A percentile compares a stretch with the other conserved stretches of the same genome.
Conservation (phyloP, 2,888 invertebrate genomes). For the Boloria selene region DNA sequence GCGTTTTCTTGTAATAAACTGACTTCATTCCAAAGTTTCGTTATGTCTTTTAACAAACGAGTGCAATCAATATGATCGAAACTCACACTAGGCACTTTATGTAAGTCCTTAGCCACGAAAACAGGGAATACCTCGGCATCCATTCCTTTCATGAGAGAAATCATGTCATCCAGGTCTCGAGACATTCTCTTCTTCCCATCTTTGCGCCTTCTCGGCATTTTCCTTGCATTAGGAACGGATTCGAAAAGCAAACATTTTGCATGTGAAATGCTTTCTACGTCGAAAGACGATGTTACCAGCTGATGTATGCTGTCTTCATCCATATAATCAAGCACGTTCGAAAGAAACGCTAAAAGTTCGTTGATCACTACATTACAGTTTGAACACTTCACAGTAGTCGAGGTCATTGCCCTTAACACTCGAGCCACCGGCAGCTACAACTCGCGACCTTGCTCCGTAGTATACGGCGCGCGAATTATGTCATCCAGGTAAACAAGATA, state of each 20-base stretch:
- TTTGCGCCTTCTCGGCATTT: slow-evolving; percentile 20
- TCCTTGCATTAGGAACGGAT: slow-evolving; percentile 18
- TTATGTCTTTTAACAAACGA: slow-evolving; percentile 24
- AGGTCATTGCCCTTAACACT: background rate
- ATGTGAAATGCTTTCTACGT: slow-evolving; percentile 11
- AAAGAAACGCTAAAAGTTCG: slow-evolving; percentile 1
- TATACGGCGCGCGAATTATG: no score
- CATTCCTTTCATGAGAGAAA: slow-evolving; percentile 18
- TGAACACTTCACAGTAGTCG: slow-evolving; percentile 1
- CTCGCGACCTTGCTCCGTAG: no score
- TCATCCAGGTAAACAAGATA: no score
- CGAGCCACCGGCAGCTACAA: no score
- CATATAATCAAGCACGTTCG: background rate
- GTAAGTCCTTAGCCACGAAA: slow-evolving; percentile 30
- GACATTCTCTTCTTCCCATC: slow-evolving; percentile 24
- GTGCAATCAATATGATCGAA: slow-evolving; percentile 31
- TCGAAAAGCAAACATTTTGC: slow-evolving; percentile 22
- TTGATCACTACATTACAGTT: slow-evolving; percentile 6
- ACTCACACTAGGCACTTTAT: slow-evolving; percentile 24
- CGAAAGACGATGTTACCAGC: slow-evolving; percentile 19
- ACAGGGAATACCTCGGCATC: slow-evolving; percentile 28
- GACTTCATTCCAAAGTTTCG: slow-evolving; percentile 24
- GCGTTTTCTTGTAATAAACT: slow-evolving; percentile 19
- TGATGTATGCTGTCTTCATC: slow-evolving; percentile 21
- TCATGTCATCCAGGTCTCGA: slow-evolving; percentile 31